Conservation (phyloP, 2,888 invertebrate species). For the Drosophila leonis region DNA sequence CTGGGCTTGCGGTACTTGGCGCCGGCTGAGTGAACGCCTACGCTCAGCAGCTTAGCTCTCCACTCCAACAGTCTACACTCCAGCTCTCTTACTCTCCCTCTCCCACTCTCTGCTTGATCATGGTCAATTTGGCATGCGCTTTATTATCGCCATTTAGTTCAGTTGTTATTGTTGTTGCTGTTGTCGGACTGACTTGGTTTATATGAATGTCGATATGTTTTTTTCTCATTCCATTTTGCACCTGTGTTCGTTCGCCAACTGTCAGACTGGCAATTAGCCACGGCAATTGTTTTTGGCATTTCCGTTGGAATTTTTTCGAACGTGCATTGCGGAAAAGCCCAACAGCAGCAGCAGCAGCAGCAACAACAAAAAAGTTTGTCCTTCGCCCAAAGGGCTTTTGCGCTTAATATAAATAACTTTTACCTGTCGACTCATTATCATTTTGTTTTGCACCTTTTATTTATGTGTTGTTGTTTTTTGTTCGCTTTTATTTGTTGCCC, state of each 20-base stretch:
- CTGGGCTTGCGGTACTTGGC: conserved; percentile 64
- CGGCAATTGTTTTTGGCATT: conserved; percentile 66
- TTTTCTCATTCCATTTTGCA: conserved; percentile 60
- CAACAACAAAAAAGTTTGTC: conserved; percentile 50
- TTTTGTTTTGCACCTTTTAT: conserved; percentile 45
- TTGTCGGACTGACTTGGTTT: conserved; percentile 40
- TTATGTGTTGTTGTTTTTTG: conserved; percentile 17
- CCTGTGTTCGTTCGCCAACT: conserved; percentile 38
- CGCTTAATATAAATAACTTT: conserved; percentile 39
- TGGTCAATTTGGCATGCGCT: conserved; percentile 59
- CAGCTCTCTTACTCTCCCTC: conserved; percentile 2
- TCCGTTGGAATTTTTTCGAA: conserved; percentile 65
- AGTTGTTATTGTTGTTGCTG: conserved; percentile 16
- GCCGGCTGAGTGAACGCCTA: conserved; percentile 60
- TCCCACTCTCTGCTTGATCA: conserved; percentile 30
- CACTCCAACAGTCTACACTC: not conserved
- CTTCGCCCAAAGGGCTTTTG: conserved; percentile 34
- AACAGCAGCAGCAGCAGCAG: conserved; percentile 16
- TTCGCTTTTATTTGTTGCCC: conserved; percentile 7
- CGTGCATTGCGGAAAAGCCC: conserved; percentile 45
- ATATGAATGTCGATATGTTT: conserved; percentile 33
- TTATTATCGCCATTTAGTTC: conserved; percentile 35
- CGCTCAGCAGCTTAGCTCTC: conserved; percentile 6
- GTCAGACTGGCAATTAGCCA: conserved; percentile 66
- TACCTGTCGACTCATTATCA: conserved; percentile 53